phyloP scores from a whole-genome alignment of 2,113 vertebrate genomes.

The Pedionomus torquatus region DNA sequence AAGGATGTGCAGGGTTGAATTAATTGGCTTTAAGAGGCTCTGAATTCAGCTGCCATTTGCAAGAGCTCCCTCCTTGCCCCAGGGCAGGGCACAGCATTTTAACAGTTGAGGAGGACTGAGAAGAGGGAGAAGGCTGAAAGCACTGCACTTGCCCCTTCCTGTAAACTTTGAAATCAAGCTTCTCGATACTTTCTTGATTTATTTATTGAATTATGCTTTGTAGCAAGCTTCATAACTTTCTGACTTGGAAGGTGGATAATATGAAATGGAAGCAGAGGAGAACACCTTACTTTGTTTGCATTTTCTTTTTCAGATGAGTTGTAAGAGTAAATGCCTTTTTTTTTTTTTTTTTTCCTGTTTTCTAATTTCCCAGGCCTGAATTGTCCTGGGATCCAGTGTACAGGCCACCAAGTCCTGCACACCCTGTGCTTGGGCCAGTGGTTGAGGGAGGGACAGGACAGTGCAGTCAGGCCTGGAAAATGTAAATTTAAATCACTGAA shows the following conservation, averaged over 20 bases:
- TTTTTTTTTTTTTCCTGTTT: not conserved
- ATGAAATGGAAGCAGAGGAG: not conserved
- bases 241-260: not conserved
- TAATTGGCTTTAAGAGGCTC: not conserved
- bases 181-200: not conserved
- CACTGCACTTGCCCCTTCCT: not conserved
- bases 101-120: not conserved
- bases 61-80: accelerated
- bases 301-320: not conserved
- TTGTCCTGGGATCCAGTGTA: not conserved
- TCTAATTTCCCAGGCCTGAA: not conserved
- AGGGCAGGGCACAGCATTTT: not conserved
- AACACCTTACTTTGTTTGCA: not conserved
- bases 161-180: not conserved
- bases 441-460: not conserved
- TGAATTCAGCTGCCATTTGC: not conserved
- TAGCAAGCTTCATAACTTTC: not conserved
- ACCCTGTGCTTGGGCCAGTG: not conserved
- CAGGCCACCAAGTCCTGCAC: not conserved
- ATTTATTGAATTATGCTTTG: not conserved
- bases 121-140: not conserved
- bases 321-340: not conserved
- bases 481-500: not conserved
- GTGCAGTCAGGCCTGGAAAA: not conserved
- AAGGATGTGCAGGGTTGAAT: not conserved